Evolutionary conservation across 2,888 invertebrate species (phyloP).

Genomic region (Enoplolaimus lenunculus): DNA sequence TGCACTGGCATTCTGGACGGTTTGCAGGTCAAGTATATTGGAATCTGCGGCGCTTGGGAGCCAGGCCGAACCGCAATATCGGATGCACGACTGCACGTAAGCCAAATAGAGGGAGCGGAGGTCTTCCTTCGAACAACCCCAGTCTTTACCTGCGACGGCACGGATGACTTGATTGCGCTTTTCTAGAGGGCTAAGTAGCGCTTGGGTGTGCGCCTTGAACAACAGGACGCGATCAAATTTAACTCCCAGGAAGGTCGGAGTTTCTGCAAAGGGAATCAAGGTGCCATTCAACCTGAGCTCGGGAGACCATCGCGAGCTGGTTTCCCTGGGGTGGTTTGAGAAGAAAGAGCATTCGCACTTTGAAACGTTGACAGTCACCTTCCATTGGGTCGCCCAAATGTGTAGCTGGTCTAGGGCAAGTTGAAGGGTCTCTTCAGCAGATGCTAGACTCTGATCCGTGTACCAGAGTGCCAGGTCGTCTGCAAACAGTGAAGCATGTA

Average conservation of each 20-base stretch:
- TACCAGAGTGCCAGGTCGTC: neutral
- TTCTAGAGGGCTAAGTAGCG: neutral
- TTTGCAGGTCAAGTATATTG: neutral
- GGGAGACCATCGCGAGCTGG: neutral
- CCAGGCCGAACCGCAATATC: neutral
- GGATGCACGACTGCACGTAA: neutral
- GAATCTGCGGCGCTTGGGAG: neutral
- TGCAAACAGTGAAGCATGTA: neutral
- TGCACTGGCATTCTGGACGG: neutral
- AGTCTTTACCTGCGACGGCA: neutral
- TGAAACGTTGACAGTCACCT: neutral
- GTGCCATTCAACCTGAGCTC: neutral
- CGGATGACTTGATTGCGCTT: neutral
- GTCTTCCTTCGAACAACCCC: too few species aligned
- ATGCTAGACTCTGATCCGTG: too few species aligned
- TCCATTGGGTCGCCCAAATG: neutral
- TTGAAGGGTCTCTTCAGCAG: neutral
- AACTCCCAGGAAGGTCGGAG: conserved; percentile 3
- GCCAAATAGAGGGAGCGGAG: neutral
- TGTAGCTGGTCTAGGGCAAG: neutral
- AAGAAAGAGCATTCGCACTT: neutral
- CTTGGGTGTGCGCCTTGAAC: neutral
- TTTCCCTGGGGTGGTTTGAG: neutral
- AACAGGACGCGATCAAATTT: neutral
- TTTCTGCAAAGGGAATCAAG: neutral